Evolutionary conservation across 1,140 invertebrate genomes (phyloP).

Genomic region (Drosophila santomea): DNA sequence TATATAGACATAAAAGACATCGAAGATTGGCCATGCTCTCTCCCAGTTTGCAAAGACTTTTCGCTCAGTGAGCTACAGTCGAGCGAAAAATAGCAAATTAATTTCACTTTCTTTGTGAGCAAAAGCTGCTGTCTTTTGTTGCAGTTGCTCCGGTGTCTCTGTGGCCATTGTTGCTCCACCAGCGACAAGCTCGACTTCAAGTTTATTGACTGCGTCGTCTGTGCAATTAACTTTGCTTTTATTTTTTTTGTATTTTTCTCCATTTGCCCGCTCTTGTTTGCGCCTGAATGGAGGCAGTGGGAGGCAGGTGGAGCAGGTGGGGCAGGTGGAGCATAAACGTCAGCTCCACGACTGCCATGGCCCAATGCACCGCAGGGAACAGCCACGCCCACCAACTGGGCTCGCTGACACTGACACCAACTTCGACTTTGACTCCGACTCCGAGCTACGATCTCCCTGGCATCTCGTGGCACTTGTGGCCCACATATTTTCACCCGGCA

Average conservation of each 20-base stretch:
- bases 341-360: slow-evolving; percentile 38
- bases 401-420: slow-evolving; percentile 27
- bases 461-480: slow-evolving; percentile 53
- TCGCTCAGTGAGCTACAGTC: slow-evolving; percentile 30
- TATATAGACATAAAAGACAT: neutral
- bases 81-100: slow-evolving; percentile 61
- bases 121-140: slow-evolving; percentile 40
- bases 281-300: slow-evolving; percentile 41
- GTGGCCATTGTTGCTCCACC: slow-evolving; percentile 56
- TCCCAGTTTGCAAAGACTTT: slow-evolving; percentile 18
- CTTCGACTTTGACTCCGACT: slow-evolving; percentile 2
- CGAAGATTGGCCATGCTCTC: slow-evolving; percentile 38
- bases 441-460: slow-evolving; percentile 2
- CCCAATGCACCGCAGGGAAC: slow-evolving; percentile 47
- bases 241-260: neutral
- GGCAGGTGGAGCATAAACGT: slow-evolving; percentile 30
- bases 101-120: slow-evolving; percentile 75
- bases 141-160: slow-evolving; percentile 25
- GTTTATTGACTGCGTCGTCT: slow-evolving; percentile 74
- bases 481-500: slow-evolving; percentile 69
- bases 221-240: slow-evolving; percentile 58
- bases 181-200: slow-evolving; percentile 52
- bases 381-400: slow-evolving; percentile 1
- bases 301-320: slow-evolving; percentile 16
- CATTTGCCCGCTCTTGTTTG: slow-evolving; percentile 36